phyloP scores from a whole-genome alignment of 2,113 vertebrate species.

The Alethe diademata region DNA sequence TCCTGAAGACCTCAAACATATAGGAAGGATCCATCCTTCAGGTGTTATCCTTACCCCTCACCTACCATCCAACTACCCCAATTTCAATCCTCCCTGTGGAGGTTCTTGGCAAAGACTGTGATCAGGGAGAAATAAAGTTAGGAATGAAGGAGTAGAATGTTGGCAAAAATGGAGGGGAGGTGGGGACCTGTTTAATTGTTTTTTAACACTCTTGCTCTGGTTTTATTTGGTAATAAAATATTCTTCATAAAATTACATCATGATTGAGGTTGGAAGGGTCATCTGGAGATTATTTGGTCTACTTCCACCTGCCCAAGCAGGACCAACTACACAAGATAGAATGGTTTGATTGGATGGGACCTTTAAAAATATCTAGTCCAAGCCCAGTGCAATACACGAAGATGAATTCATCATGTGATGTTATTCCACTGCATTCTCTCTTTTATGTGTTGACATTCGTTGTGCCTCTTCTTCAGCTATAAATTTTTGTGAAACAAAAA shows the following conservation, averaged over 20 bases:
- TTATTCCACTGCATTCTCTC: not conserved
- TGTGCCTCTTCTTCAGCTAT: not conserved
- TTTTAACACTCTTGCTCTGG: not conserved
- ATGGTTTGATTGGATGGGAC: not conserved
- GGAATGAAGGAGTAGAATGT: not conserved
- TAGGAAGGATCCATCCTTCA: not conserved
- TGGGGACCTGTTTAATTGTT: rapidly evolving
- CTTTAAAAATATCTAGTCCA: not conserved
- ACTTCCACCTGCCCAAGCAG: not conserved
- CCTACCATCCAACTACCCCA: no score
- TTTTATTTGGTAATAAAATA: not conserved
- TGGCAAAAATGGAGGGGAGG: not conserved
- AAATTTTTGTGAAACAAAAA: not conserved
- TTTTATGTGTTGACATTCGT: not conserved
- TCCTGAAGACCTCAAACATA: not conserved
- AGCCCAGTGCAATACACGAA: not conserved
- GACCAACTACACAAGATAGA: not conserved
- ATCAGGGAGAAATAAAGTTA: not conserved
- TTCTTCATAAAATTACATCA: not conserved
- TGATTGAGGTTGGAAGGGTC: not conserved
- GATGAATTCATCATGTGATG: not conserved
- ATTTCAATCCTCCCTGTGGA: no score
- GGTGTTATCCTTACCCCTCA: not conserved
- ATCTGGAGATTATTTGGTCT: not conserved
- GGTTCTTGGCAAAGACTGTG: not conserved